Evolutionary conservation across 2,113 vertebrate species (phyloP), one percentile per base, ranked within the genome.

Genomic region (Pyrgilauda ruficollis): DNA sequence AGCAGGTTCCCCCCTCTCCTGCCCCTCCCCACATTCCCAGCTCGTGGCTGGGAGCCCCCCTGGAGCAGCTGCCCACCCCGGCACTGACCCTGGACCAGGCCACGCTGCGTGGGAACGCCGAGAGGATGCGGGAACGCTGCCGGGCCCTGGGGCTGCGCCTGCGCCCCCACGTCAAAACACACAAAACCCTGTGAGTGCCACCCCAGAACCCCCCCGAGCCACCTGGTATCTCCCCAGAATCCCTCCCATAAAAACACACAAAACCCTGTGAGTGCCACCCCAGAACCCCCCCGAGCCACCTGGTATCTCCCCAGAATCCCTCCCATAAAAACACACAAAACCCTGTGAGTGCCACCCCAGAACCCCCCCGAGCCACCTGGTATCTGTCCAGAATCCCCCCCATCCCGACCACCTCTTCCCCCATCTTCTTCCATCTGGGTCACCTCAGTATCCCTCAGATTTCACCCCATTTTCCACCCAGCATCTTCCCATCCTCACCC

Each of bases 241-340:
- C 24, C 24, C 12, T 16, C 22, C 37, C 53, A 10, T 16, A 26
- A 37, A 37, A 37, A 37, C 37, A 37, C 37, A 37, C 37, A 39
- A 39, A 10, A 39, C 39, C 39, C 39, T 39, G 37, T 37, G 37
- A 37, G 37, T 37, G 37, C 37, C 37, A 7, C n/a, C n/a, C n/a
- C n/a, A n/a, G n/a, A n/a, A n/a, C n/a, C n/a, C n/a, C n/a, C n/a
- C n/a, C n/a, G n/a, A n/a, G n/a, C n/a, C n/a, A n/a, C n/a, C n/a
- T n/a, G n/a, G n/a, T n/a, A n/a, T n/a, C n/a, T n/a, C n/a, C n/a
- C n/a, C n/a, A n/a, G n/a, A n/a, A n/a, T n/a, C n/a, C n/a, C n/a
- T n/a, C n/a, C n/a, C n/a, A n/a, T n/a, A n/a, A 99, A 99, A 77
- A 99, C 98, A 4, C 98, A 99, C 95, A 99, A 98, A 96, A 98